Conservation (phyloP, 2,888 invertebrate species). For the Macrosoma leucophasiata region DNA sequence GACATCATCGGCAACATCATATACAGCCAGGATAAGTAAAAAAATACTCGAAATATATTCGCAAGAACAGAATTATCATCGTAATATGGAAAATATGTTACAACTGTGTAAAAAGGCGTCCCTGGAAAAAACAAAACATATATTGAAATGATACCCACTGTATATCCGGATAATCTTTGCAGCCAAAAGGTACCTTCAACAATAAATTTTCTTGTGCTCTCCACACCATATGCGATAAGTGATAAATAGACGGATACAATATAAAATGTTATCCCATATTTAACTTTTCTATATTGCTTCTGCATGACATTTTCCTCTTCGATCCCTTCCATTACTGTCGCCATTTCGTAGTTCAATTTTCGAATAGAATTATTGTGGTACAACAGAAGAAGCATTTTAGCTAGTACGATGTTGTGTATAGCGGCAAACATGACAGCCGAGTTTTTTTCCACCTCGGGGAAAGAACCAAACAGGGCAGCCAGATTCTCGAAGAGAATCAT, state of each 20-base stretch:
- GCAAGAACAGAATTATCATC: constrained; percentile 43
- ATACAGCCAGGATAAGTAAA: constrained; percentile 57
- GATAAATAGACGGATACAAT: constrained; percentile 55
- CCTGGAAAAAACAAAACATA: constrained; percentile 31
- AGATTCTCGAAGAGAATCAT: constrained; percentile 61
- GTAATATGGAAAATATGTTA: constrained; percentile 56
- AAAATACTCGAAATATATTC: constrained; percentile 46
- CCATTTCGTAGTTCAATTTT: constrained; percentile 57
- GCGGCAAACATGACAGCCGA: constrained; percentile 63
- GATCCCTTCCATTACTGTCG: constrained; percentile 42
- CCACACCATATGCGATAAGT: constrained; percentile 50
- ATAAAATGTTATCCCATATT: constrained; percentile 47
- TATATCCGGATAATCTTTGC: too few species aligned
- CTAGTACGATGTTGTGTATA: constrained; percentile 56
- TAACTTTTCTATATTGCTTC: constrained; percentile 49
- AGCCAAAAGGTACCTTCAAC: constrained; percentile 51
- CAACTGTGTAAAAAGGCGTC: constrained; percentile 59
- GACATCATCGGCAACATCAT: constrained; percentile 69
- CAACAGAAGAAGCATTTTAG: constrained; percentile 53
- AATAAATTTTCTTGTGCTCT: constrained; percentile 44
- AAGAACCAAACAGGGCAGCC: constrained; percentile 51
- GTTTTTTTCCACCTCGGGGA: constrained; percentile 58
- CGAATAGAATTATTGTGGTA: constrained; percentile 54
- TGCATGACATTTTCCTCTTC: constrained; percentile 49
- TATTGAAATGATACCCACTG: constrained; percentile 1